These are phyloP conservation scores for Crotalus viridis DNA, from an alignment of 2,113 vertebrate species.

Conservation along the genomic window DNA sequence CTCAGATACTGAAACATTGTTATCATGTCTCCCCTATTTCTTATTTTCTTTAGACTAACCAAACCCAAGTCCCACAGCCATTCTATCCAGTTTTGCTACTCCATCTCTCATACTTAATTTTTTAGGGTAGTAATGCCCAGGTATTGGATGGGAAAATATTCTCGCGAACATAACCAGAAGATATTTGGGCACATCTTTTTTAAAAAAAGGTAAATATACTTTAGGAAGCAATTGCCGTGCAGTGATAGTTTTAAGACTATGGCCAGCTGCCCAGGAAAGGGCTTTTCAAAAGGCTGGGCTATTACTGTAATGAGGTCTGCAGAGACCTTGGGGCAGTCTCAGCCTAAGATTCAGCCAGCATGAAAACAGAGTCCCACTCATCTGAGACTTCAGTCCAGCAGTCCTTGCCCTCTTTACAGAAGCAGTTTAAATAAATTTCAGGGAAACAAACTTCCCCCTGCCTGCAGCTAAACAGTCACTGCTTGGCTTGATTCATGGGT, in stretches of 20 bases:
- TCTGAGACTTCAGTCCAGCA: conserved; percentile 11
- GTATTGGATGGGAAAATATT: background rate
- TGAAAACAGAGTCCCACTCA: conserved; percentile 27
- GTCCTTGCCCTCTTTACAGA: conserved; percentile 22
- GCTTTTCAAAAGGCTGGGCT: conserved; percentile 10
- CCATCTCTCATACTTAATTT: conserved; percentile 23
- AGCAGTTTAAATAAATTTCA: conserved; percentile 20
- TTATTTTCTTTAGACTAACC: too few species aligned
- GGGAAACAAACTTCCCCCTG: conserved; percentile 6
- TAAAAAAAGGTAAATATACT: conserved; percentile 1
- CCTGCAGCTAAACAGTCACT: background rate
- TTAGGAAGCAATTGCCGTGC: conserved; percentile 27
- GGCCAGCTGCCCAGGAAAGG: background rate
- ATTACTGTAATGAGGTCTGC: conserved; percentile 9
- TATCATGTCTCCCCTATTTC: too few species aligned
- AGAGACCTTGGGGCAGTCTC: conserved; percentile 28
- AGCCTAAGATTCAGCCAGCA: conserved; percentile 9
- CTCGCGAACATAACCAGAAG: background rate
- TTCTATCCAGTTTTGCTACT: background rate
- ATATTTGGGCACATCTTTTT: background rate
- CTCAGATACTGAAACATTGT: too few species aligned
- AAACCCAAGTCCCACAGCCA: too few species aligned
- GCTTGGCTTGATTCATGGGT: background rate
- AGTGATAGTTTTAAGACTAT: background rate
- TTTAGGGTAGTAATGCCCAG: conserved; percentile 10